phyloP scores from a whole-genome alignment of 2,797 vertebrate species.

The Macropus fuliginosus region DNA sequence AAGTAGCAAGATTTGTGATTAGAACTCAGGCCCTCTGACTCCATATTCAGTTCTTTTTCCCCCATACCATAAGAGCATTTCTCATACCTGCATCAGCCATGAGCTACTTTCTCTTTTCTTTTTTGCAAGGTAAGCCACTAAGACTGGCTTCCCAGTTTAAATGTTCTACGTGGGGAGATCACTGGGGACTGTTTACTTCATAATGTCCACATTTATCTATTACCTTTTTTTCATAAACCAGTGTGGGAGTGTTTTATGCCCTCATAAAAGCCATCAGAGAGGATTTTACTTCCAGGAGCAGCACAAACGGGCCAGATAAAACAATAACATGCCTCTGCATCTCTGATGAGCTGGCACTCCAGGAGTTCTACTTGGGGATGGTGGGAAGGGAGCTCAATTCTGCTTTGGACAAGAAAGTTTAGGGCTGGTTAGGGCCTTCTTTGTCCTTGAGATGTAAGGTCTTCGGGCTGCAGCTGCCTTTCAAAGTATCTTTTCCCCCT shows the following conservation, averaged over 20 bases:
- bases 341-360: neutral
- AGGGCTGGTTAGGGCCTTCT: neutral
- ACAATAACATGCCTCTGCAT: neutral
- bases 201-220: neutral
- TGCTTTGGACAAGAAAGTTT: neutral
- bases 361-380: neutral
- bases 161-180: neutral
- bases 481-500: neutral
- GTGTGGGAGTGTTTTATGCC: neutral
- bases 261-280: neutral
- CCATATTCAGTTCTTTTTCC: neutral
- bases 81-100: rapidly evolving
- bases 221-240: neutral
- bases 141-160: neutral
- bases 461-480: neutral
- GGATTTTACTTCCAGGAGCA: neutral
- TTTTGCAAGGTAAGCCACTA: neutral
- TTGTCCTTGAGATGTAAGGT: neutral
- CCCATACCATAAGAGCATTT: neutral
- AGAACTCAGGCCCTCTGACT: neutral
- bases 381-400: neutral
- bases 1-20: neutral
- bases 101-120: neutral
- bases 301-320: neutral
- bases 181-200: neutral